These are phyloP conservation scores for Ctena decussata DNA, from an alignment of 2,888 invertebrate species.

Conservation along the genomic window DNA sequence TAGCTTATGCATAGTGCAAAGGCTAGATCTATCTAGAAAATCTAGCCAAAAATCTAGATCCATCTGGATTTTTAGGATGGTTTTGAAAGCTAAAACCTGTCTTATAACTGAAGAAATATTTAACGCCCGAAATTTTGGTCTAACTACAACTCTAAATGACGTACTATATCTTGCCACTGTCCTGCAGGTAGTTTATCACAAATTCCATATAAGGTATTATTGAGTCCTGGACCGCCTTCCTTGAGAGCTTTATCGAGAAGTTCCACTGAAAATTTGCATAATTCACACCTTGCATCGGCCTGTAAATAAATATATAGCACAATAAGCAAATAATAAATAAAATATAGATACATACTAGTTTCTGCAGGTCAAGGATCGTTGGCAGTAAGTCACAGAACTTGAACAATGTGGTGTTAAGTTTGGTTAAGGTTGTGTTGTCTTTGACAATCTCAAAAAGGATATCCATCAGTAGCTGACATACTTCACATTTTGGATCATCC, in stretches of 20 bases:
- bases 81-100: no score
- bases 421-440: conserved; percentile 45
- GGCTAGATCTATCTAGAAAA: no score
- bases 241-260: conserved; percentile 36
- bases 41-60: no score
- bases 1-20: no score
- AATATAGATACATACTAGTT: not conserved
- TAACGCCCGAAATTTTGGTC: no score
- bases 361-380: not conserved
- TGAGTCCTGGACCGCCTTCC: conserved; percentile 27
- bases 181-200: conserved; percentile 44
- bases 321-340: no score
- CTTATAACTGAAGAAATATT: no score
- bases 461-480: conserved; percentile 57
- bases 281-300: conserved; percentile 63
- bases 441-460: conserved; percentile 42
- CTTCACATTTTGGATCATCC: conserved; percentile 42
- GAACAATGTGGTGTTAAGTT: conserved; percentile 49
- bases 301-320: not conserved
- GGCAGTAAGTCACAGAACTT: conserved; percentile 46
- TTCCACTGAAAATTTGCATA: conserved; percentile 57
- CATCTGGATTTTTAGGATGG: no score
- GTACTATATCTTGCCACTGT: conserved; percentile 34
- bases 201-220: conserved; percentile 32
- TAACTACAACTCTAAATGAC: no score